A percentile compares a stretch with the other conserved stretches of the same genome.
Conservation (phyloP, 2,797 vertebrate species). For the Merluccius polli region DNA sequence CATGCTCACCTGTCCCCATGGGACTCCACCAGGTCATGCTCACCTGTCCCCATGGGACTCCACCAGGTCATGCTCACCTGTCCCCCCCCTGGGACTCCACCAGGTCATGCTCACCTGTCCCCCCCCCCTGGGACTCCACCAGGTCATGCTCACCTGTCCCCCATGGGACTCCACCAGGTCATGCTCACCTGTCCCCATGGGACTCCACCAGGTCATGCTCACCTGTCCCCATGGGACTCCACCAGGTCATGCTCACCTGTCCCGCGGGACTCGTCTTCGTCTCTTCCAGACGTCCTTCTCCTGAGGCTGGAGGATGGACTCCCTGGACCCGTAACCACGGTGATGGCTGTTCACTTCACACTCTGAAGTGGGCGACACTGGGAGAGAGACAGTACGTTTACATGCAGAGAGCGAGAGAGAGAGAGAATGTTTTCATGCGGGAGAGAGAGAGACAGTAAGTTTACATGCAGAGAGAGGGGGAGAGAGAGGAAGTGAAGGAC, state of each 20-base stretch:
- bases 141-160: too few relatives aligned
- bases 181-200: too few relatives aligned
- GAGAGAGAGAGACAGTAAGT: not conserved
- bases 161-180: too few relatives aligned
- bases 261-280: conserved; percentile 37
- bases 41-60: too few relatives aligned
- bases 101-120: too few relatives aligned
- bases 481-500: not conserved
- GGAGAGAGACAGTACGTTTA: conserved; percentile 9
- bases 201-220: too few relatives aligned
- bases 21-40: too few relatives aligned
- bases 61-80: too few relatives aligned
- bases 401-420: not conserved
- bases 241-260: conserved; percentile 37
- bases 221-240: too few relatives aligned
- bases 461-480: not conserved
- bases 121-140: too few relatives aligned
- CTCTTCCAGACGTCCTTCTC: conserved; percentile 59
- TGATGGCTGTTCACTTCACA: conserved; percentile 61
- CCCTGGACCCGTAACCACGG: conserved; percentile 65
- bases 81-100: too few relatives aligned
- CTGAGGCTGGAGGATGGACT: conserved; percentile 63
- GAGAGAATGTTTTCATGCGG: not conserved
- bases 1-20: too few relatives aligned
- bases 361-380: conserved; percentile 68